Percentiles rank a stretch among this genome's conserved stretches.
Conservation (phyloP, 2,888 invertebrate species). For the Caenorhabditis parvicauda region DNA sequence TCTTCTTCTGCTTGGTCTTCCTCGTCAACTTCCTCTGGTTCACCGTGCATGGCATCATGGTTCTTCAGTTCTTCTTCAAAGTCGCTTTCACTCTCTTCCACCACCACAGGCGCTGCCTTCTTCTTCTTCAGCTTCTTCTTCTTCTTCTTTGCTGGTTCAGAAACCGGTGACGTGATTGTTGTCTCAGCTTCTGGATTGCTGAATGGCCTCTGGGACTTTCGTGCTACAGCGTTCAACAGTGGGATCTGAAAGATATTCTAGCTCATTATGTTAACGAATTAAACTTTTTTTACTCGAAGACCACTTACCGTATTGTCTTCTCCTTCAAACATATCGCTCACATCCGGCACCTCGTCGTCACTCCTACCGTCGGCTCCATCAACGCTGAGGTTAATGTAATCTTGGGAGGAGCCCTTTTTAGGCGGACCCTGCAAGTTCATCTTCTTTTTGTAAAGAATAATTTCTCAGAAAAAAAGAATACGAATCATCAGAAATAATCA, state of each 20-base stretch:
- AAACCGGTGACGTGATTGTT: too few relatives aligned
- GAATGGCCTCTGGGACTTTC: not conserved
- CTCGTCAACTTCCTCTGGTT: conserved; percentile 10
- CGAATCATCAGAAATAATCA: too few relatives aligned
- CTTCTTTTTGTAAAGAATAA: too few relatives aligned
- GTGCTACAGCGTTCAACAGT: conserved; percentile 11
- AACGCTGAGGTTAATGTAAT: too few relatives aligned
- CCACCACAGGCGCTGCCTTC: not conserved
- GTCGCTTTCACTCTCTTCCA: not conserved
- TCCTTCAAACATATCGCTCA: conserved; percentile 15
- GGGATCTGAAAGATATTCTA: conserved; percentile 8
- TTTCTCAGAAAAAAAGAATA: too few relatives aligned
- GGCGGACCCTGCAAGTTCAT: too few relatives aligned
- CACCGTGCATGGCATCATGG: conserved; percentile 14
- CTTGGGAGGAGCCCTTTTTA: too few relatives aligned
- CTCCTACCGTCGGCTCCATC: too few relatives aligned
- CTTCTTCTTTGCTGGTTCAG: too few relatives aligned
- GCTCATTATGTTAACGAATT: too few relatives aligned
- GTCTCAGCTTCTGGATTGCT: not conserved
- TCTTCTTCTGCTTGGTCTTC: conserved; percentile 12
- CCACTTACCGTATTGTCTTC: conserved; percentile 6
- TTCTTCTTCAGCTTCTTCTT: conserved; percentile 7
- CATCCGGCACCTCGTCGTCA: conserved; percentile 17
- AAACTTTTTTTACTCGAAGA: not conserved
- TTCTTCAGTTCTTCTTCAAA: conserved; percentile 5